Conservation (phyloP, 2,797 vertebrate species). For the Chiropotes sagulatus region DNA sequence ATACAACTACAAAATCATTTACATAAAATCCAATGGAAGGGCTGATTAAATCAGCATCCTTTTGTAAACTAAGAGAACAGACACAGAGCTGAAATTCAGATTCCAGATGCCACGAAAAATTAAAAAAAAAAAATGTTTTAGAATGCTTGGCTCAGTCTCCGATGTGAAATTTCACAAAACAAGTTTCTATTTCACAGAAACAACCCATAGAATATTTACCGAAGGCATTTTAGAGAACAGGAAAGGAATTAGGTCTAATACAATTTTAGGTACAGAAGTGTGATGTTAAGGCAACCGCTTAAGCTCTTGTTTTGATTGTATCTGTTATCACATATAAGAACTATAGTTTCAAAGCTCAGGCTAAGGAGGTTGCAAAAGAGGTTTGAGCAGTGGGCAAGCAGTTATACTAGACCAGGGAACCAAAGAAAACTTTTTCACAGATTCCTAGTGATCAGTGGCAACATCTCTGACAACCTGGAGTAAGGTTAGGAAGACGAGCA, state of each 20-base stretch:
- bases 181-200: background rate
- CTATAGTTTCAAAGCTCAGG: background rate
- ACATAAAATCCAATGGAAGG: background rate
- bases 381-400: background rate
- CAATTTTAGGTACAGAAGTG: background rate
- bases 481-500: background rate
- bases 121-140: background rate
- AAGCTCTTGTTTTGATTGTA: background rate
- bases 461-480: background rate
- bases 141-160: background rate
- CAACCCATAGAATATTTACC: background rate
- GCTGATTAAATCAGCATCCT: background rate
- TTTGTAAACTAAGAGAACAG: background rate
- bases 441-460: background rate
- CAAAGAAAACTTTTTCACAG: background rate
- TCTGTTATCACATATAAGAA: background rate
- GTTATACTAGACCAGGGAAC: background rate
- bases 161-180: background rate
- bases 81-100: background rate
- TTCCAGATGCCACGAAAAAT: background rate
- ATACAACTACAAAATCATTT: background rate
- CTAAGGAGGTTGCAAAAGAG: background rate
- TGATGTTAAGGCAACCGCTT: background rate
- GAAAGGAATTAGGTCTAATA: background rate
- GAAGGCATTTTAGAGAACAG: background rate